Evolutionary conservation across 2,888 invertebrate species (phyloP).

Genomic region (Amblyjoppa proteus): DNA sequence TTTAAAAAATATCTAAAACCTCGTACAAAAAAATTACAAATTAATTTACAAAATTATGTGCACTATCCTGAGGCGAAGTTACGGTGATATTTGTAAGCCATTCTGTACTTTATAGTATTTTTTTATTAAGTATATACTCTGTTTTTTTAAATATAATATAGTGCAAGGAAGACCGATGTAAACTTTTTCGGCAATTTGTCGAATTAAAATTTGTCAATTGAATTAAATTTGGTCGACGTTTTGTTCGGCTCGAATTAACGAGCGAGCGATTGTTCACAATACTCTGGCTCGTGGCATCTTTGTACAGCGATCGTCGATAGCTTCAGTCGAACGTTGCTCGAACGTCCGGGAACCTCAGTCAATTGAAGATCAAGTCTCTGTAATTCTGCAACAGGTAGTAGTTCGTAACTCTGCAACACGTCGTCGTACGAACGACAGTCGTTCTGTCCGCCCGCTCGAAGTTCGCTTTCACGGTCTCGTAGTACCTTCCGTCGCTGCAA

Average conservation of each 20-base stretch:
- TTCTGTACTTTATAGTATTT: conserved; percentile 16
- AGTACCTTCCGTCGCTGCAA: conserved; percentile 98
- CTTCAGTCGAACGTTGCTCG: conserved; percentile 39
- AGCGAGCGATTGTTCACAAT: not conserved
- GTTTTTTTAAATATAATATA: conserved; percentile 25
- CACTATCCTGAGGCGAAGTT: not conserved
- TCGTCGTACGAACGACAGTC: conserved; percentile 98
- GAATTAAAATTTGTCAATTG: not conserved
- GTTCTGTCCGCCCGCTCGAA: conserved; percentile 99
- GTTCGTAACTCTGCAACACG: conserved; percentile 97
- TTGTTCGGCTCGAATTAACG: not conserved
- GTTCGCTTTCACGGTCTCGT: conserved; percentile 99
- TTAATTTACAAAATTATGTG: not conserved
- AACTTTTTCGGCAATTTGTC: conserved; percentile 6
- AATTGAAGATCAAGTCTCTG: conserved; percentile 98
- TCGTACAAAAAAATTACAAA: too few relatives aligned
- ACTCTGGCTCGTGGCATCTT: conserved; percentile 25
- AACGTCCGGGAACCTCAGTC: conserved; percentile 73
- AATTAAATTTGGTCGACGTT: not conserved
- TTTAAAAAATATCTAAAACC: not conserved
- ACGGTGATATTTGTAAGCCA: not conserved
- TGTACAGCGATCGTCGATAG: conserved; percentile 47
- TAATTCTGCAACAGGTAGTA: conserved; percentile 97
- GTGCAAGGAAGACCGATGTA: conserved; percentile 52
- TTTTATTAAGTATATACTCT: conserved; percentile 45